Base-by-base conservation (phyloP, 2,888 invertebrate genomes). In the Tolmerus cingulatus region DNA sequence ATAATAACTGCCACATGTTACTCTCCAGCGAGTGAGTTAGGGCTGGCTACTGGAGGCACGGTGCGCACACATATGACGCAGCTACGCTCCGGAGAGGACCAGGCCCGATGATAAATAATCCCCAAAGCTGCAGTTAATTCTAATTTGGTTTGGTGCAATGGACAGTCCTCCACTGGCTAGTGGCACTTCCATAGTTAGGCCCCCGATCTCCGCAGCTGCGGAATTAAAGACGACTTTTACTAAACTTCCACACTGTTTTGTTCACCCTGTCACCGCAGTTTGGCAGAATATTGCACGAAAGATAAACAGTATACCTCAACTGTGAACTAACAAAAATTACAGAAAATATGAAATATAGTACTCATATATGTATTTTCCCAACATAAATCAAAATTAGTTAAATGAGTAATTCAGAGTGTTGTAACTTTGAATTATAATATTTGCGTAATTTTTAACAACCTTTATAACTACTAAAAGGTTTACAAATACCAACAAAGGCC, bases 1-100 rank as follows among this genome's bases (percentile, higher is more conserved):
- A 87, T 82, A 87, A 87, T 87, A 87, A 87, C 87, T 87, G 87
- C 87, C 87, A 87, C 87, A 87, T 87, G 87, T 87, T 87, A 87
- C 87, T 76, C 74, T 74, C 37, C 57, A 78, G 77, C 57, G 40
- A 46, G 85, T 74, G 74, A 85, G 74, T 46, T 74, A 85, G 74
- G 74, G 74, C 14, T 16, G 16, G 27, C 43, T 74, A 27, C 57
- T 7, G 16, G 51, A 55, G n/a, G 27, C 40, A 23, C 40, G 16
- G 23, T 16, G 14, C 27, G 23, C n/a, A 40, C 23, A 43, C 43
- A 74, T 85, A 74, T 74, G 85, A 85, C 57, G 85, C 5, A 30
- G 66, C 9, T 30, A 43, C 19, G 9, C 30, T 85, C 14, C 74
- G 23, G 66, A 74, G 34, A 14, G 46, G 74, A 16, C 51, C 34